Evolutionary conservation across 92 coral and sea anemone species (phyloP).

Genomic region (Pocillopora meandrina): DNA sequence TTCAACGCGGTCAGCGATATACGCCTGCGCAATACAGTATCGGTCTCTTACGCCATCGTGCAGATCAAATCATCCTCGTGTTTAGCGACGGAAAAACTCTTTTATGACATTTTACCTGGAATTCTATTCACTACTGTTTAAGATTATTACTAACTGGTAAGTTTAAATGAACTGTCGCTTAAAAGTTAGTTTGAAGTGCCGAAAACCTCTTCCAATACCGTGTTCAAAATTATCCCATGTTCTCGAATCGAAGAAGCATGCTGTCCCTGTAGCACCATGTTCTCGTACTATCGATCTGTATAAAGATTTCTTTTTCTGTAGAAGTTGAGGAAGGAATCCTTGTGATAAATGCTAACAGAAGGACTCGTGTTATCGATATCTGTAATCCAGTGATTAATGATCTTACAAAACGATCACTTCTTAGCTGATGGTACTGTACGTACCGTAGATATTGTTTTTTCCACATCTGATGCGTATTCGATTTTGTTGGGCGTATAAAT

Average conservation of each 20-base stretch:
- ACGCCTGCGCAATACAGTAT: constrained; percentile 72
- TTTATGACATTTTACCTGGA: constrained; percentile 84
- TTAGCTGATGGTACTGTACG: too few relatives aligned
- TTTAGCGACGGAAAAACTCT: constrained; percentile 60
- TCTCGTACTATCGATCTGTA: not conserved
- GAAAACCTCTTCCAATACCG: not conserved
- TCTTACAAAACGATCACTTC: not conserved
- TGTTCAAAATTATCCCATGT: not conserved
- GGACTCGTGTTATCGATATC: not conserved
- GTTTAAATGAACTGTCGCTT: not conserved
- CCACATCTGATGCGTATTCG: too few relatives aligned
- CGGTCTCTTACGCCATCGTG: constrained; percentile 84
- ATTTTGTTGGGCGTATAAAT: too few relatives aligned
- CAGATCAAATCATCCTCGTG: constrained; percentile 98
- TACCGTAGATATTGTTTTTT: too few relatives aligned
- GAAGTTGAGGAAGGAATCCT: not conserved
- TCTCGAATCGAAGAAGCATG: not conserved
- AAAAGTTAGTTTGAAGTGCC: not conserved
- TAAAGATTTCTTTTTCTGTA: not conserved
- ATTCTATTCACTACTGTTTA: constrained; percentile 25
- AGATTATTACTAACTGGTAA: constrained; percentile 53
- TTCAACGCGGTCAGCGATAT: not conserved
- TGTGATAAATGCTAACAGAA: not conserved
- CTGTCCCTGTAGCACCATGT: not conserved
- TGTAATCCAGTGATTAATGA: not conserved